Evolutionary conservation across 2,113 vertebrate genomes (phyloP).

Genomic region (Hylia prasina): DNA sequence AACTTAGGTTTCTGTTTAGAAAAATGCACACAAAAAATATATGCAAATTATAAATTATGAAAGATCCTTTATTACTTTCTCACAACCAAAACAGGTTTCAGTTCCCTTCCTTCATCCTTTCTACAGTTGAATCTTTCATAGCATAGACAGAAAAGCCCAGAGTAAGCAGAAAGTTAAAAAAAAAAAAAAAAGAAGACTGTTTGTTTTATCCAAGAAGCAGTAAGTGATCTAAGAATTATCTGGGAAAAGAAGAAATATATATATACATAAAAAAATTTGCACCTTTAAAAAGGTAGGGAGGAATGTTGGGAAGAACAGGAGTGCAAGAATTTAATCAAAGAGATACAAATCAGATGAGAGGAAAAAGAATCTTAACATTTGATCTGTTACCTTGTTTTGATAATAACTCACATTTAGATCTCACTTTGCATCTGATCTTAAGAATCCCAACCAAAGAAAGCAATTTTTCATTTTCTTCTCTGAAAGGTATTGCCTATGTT

Average conservation of each 20-base stretch:
- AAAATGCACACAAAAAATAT: background rate
- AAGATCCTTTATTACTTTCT: background rate
- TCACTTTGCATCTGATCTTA: background rate
- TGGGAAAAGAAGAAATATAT: background rate
- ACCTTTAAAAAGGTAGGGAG: background rate
- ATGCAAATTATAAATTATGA: background rate
- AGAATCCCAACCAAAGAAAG: background rate
- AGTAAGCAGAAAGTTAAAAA: background rate
- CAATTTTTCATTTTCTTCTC: background rate
- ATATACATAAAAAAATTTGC: background rate
- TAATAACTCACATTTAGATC: background rate
- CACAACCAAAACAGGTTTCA: background rate
- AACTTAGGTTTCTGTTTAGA: background rate
- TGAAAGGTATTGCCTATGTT: background rate
- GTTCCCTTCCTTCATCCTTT: background rate
- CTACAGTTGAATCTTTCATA: background rate
- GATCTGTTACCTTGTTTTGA: background rate
- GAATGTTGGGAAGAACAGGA: background rate
- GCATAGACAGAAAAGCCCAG: background rate
- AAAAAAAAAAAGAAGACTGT: fast-evolving
- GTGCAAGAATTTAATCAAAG: background rate
- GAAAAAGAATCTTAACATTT: background rate
- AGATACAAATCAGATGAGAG: background rate
- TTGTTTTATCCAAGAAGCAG: background rate
- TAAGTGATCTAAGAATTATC: background rate